Base-by-base conservation (phyloP, 2,113 vertebrate genomes). In the Bambusicola thoracicus region DNA sequence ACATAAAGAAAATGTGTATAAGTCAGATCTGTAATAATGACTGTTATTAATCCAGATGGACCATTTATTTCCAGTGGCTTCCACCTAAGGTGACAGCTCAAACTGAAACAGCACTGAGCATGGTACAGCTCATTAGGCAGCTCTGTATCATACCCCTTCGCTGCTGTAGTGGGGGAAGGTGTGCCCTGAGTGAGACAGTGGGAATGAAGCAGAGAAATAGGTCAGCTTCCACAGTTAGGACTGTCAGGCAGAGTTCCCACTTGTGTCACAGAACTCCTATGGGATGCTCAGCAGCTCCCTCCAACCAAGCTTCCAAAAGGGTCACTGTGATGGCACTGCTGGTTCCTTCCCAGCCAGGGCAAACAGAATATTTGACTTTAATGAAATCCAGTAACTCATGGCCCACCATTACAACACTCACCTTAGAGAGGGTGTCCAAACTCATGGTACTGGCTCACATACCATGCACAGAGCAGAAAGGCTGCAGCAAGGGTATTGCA, bases 21-120 rank as follows among this genome's bases (percentile, higher is more conserved):
- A 48, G 62, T 82, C 55, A 43, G 10, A 16, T 16, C 56, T 70
- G 15, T 72, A 59, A 63, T 38, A 62, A 67, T 63, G 29, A 49
- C 10, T 55, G 2, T 29, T 19, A 38, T 38, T 70, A 67, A 46
- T 63, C 14, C 13, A 89, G 83, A 88, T 12, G 6, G 22, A n/a
- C 8, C 1, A 1, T n/a, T 53, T 67, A 51, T 61, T 16, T 3
- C 44, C 34, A 61, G 0, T 24, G 2, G 30, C 61, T 65, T n/a
- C 17, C 62, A 74, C 9, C 44, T 76, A 9, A 84, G 82, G 19
- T 53, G 36, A 38, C 32, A 86, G 51, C 30, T 72, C 22, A 53
- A 41, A 11, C 29, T 91, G 75, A 51, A 30, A 29, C 2, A 16
- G n/a, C 73, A n/a, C 36, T 85, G 78, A 48, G 59, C 53, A 38